A percentile compares a stretch with the other conserved stretches of the same genome.
Conservation (phyloP, 2,888 invertebrate species). For the Archips xylosteana region DNA sequence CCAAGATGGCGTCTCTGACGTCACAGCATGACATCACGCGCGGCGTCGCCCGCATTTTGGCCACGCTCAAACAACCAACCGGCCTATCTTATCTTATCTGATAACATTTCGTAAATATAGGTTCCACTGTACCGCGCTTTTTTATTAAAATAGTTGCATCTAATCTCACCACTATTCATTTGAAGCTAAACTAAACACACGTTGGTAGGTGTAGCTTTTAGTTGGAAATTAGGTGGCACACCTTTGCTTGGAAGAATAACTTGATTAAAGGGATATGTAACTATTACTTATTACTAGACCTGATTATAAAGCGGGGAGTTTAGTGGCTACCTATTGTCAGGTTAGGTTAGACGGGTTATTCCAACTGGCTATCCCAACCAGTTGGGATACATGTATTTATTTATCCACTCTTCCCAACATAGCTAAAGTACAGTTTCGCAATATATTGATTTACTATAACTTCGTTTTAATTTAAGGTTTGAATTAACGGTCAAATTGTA, state of each 20-base stretch:
- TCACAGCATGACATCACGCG: slow-evolving; percentile 36
- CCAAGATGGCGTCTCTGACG: slow-evolving; percentile 13
- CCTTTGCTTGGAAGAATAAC: not conserved
- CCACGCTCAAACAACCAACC: slow-evolving; percentile 18
- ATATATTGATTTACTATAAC: no score
- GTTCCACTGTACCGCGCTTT: slow-evolving; percentile 22
- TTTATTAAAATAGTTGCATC: slow-evolving; percentile 36
- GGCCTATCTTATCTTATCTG: slow-evolving; percentile 35
- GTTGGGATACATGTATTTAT: no score
- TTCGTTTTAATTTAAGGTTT: no score
- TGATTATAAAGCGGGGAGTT: no score
- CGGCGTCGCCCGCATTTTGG: slow-evolving; percentile 28
- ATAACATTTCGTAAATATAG: slow-evolving; percentile 36
- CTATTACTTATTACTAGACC: no score
- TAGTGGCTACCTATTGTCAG: no score
- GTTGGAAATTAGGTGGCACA: not conserved
- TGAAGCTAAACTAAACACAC: not conserved
- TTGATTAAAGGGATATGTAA: no score
- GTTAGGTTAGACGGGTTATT: no score
- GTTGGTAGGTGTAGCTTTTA: not conserved
- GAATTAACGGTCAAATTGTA: no score
- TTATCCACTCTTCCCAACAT: no score
- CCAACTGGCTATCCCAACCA: no score
- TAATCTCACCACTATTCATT: slow-evolving; percentile 21
- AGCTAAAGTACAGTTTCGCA: no score